Percentiles rank a stretch among this genome's conserved stretches.
These are phyloP conservation scores for Syrphus vitripennis DNA, from an alignment of 2,888 invertebrate species.

Conservation along the genomic window DNA sequence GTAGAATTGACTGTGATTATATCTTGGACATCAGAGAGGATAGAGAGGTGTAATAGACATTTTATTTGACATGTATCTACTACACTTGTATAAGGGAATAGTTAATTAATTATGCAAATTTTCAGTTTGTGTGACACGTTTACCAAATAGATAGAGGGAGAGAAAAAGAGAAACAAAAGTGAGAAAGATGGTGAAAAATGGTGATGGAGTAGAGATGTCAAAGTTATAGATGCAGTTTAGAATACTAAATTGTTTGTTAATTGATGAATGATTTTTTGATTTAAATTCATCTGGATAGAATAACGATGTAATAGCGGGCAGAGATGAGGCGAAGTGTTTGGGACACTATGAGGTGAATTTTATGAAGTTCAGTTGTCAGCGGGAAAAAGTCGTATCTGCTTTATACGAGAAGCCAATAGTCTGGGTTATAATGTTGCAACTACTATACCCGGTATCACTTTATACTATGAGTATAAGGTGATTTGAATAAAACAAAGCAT, in stretches of 20 bases:
- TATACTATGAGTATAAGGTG: too few relatives aligned
- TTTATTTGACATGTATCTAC: slow-evolving; percentile 2
- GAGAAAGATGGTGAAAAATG: background rate
- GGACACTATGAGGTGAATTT: background rate
- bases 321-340: background rate
- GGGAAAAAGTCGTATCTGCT: background rate
- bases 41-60: background rate
- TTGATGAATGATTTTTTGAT: slow-evolving; percentile 52
- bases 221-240: slow-evolving; percentile 47
- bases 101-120: slow-evolving; percentile 55
- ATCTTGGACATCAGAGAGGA: slow-evolving; percentile 9
- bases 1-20: slow-evolving; percentile 25
- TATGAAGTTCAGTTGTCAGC: background rate
- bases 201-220: slow-evolving; percentile 19
- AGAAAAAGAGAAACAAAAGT: background rate
- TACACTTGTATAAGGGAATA: background rate
- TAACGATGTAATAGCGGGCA: background rate
- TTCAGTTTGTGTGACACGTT: slow-evolving; percentile 16
- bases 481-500: too few relatives aligned
- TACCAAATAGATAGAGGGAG: background rate
- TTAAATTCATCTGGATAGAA: slow-evolving; percentile 36
- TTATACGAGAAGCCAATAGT: background rate
- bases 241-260: slow-evolving; percentile 56
- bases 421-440: background rate
- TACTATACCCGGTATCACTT: background rate